phyloP scores from a whole-genome alignment of 2,888 invertebrate species.

The Rhopalosiphum nymphaeae region DNA sequence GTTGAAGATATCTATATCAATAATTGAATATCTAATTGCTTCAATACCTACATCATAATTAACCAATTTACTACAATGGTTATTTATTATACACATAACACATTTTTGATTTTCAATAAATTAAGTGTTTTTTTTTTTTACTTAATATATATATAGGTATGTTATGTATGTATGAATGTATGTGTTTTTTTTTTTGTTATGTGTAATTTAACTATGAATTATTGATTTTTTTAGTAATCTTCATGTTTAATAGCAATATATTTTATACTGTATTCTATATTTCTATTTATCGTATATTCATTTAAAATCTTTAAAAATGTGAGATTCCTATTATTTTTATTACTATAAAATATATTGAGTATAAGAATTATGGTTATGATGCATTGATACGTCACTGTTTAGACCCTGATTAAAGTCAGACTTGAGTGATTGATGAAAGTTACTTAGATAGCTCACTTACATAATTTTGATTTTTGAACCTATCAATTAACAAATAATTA shows the following conservation, averaged over 20 bases:
- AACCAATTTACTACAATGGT: background rate
- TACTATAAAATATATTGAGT: background rate
- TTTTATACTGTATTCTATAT: background rate
- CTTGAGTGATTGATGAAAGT: background rate
- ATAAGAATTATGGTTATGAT: background rate
- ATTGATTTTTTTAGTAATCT: background rate
- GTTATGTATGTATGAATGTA: no score
- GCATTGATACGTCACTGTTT: background rate
- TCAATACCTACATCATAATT: background rate
- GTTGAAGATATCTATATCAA: slow-evolving; percentile 62
- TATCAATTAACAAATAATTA: background rate
- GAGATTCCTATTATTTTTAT: background rate
- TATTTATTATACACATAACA: background rate
- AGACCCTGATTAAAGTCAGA: background rate
- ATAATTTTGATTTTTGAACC: background rate
- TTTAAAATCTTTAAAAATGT: background rate
- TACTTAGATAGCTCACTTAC: background rate
- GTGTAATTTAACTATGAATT: background rate
- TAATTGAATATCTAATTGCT: slow-evolving; percentile 20
- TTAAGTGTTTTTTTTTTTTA: background rate
- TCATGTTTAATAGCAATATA: background rate
- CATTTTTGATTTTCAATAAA: background rate
- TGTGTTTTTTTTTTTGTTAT: no score
- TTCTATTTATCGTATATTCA: background rate
- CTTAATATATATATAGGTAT: background rate